Percentiles rank a stretch among this genome's conserved stretches.
These are phyloP conservation scores for Muricea muricata DNA, from an alignment of 92 coral and sea anemone genomes.

Conservation along the genomic window DNA sequence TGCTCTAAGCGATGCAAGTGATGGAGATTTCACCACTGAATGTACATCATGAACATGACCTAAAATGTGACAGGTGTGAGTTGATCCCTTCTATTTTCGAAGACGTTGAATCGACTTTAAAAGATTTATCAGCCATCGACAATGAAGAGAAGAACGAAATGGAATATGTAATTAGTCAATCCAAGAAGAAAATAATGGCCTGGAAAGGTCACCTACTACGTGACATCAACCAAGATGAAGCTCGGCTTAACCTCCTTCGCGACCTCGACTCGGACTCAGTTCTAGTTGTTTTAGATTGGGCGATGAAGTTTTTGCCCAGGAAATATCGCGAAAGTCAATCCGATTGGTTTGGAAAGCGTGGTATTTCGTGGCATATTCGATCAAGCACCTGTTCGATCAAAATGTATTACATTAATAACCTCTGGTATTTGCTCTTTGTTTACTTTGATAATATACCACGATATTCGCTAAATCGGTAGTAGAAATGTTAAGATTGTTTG, in stretches of 20 bases:
- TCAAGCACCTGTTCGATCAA: too few relatives aligned
- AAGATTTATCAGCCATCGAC: not conserved
- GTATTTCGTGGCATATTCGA: conserved; percentile 42
- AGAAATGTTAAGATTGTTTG: not conserved
- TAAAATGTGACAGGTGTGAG: conserved; percentile 7
- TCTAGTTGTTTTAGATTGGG: conserved; percentile 35
- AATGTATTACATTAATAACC: not conserved
- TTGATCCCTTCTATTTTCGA: not conserved
- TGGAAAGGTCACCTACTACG: conserved; percentile 37
- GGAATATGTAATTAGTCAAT: conserved; percentile 23
- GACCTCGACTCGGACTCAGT: not conserved
- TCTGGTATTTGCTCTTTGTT: too few relatives aligned
- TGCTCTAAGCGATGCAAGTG: conserved; percentile 12
- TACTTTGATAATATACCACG: too few relatives aligned
- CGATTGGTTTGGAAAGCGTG: conserved; percentile 39
- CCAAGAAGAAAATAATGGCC: conserved; percentile 11
- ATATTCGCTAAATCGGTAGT: not conserved
- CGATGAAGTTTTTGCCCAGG: conserved; percentile 35
- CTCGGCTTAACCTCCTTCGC: conserved; percentile 20
- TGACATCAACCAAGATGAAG: conserved; percentile 36
- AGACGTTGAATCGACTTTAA: not conserved
- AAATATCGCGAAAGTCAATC: conserved; percentile 24
- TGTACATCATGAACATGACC: conserved; percentile 22
- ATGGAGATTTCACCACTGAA: conserved; percentile 25
- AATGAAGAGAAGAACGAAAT: conserved; percentile 1